Conservation (phyloP, 1,140 invertebrate species). For the Acyrthosiphon pisum region DNA sequence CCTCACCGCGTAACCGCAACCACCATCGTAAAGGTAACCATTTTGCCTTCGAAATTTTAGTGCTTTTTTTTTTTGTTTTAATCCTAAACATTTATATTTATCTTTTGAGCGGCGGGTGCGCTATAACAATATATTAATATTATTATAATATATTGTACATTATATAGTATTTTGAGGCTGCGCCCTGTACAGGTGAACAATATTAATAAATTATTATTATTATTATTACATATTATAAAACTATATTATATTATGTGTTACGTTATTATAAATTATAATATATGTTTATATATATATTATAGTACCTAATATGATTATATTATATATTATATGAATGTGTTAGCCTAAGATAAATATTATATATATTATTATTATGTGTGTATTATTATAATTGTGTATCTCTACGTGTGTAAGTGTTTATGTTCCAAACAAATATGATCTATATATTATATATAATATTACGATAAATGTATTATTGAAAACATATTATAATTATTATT, state of each 20-base stretch:
- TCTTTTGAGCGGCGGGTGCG: not conserved
- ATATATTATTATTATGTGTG: not conserved
- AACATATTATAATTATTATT: not conserved
- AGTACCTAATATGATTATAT: not conserved
- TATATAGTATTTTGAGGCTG: not conserved
- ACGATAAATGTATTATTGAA: not conserved
- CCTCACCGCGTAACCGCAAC: too few species aligned
- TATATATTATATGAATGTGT: not conserved
- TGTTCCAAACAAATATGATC: constrained; percentile 27
- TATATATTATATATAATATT: not conserved
- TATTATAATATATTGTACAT: not conserved
- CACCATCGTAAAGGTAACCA: not conserved
- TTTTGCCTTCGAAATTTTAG: not conserved
- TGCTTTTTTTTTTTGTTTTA: not conserved
- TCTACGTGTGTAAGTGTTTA: constrained; percentile 2
- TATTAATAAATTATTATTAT: not conserved
- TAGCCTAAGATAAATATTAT: not conserved
- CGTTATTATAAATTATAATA: constrained; percentile 9
- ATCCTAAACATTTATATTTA: not conserved
- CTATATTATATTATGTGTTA: not conserved
- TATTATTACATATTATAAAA: not conserved
- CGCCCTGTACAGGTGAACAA: not conserved
- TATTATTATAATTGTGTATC: not conserved
- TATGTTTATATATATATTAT: not conserved
- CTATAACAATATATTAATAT: not conserved